Conservation (phyloP, 2,797 vertebrate species). For the Gambelia wislizenii region DNA sequence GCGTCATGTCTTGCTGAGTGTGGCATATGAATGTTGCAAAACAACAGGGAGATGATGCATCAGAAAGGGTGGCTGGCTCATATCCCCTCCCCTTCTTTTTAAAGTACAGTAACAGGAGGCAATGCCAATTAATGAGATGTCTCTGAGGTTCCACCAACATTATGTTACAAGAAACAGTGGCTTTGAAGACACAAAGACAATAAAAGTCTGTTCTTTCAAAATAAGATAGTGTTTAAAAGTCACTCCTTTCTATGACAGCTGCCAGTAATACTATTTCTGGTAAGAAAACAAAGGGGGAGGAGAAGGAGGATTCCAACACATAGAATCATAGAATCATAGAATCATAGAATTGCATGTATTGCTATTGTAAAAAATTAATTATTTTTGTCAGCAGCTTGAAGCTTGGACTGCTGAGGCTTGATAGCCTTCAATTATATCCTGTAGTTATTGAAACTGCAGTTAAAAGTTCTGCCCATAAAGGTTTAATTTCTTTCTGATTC, state of each 20-base stretch:
- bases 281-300: neutral
- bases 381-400: constrained; percentile 33
- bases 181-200: constrained; percentile 11
- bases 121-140: constrained; percentile 27
- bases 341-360: no score
- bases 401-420: neutral
- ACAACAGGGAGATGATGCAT: neutral
- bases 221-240: neutral
- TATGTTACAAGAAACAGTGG: constrained; percentile 15
- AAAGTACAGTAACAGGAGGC: neutral
- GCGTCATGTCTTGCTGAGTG: neutral
- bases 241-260: constrained; percentile 17
- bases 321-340: no score
- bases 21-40: accelerated
- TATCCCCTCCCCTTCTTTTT: neutral
- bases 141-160: constrained; percentile 20
- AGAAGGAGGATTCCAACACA: no score
- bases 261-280: constrained; percentile 4
- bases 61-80: neutral
- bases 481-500: constrained; percentile 37
- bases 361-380: constrained; percentile 17
- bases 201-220: constrained; percentile 2
- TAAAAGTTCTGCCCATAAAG: accelerated
- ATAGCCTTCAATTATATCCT: constrained; percentile 21
- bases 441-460: constrained; percentile 33